Base-by-base conservation (phyloP, 2,888 invertebrate genomes). In the Ichneumoninae sp. region DNA sequence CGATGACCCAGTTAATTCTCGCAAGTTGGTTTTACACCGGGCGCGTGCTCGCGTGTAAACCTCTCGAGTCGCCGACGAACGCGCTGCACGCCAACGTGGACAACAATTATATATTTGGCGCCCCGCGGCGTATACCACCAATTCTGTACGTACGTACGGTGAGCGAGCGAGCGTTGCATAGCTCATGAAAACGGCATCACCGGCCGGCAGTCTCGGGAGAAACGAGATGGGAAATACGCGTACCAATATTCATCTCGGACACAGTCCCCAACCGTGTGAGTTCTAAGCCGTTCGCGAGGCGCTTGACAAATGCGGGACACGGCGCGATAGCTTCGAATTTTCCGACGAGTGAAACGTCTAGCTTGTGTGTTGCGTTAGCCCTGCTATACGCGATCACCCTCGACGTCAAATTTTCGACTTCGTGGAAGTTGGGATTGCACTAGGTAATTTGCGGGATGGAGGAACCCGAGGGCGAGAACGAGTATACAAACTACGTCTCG, bases 231-330 rank as follows among this genome's bases (percentile, higher is more conserved):
- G 65, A 81, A 84, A 84, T 84, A 75, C 84, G 52, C 78, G 78
- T 84, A 86, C 83, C 82, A 81, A 89, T 90, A 90, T 90, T 90
- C 90, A 90, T 90, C 89, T 89, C 86, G 70, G 80, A 82, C 86
- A 80, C 50, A 50, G 60, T 40, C 22, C 44, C 57, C 26, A 36
- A 47, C 50, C 65, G 60, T 54, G 62, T 22, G 69, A 54, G 72
- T 65, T 65, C 50, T 47, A 30, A 44, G 60, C 26, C 62, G 70
- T 62, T 22, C 68, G 57, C 66, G 65, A 60, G 86, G 52, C 86
- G 80, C 81, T 87, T 89, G 89, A 91, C 90, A 90, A 90, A 91
- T 91, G 90, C 87, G 89, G 85, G 87, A 91, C 89, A 89, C 87
- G 88, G 84, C 82, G 81, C 86, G 87, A 87, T 88, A 84, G 87